Conservation (phyloP, 2,797 vertebrate genomes). For the Hydrophis major region DNA sequence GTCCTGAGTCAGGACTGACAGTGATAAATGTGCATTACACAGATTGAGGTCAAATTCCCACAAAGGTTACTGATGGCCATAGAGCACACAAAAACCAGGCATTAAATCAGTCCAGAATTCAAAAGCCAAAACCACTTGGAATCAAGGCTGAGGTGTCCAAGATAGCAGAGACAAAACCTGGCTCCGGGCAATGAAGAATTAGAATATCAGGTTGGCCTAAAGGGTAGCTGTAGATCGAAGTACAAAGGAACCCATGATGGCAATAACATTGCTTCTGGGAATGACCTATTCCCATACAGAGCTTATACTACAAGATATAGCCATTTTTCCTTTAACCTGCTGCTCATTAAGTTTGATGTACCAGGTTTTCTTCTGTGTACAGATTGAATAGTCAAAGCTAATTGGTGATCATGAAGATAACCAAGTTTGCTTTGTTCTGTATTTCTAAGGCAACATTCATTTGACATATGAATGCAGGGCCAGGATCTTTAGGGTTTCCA, state of each 20-base stretch:
- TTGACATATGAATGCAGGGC: not conserved
- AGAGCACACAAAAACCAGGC: not conserved
- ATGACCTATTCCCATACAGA: not conserved
- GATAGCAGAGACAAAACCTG: not conserved
- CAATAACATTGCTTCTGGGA: not conserved
- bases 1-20: not conserved
- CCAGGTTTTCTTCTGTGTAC: not conserved
- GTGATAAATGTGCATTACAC: not conserved
- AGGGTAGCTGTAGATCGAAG: not conserved
- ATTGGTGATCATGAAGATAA: not conserved
- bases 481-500: not conserved
- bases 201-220: not conserved
- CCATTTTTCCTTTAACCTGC: not conserved
- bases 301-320: not conserved
- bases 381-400: not conserved
- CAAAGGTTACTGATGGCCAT: not conserved
- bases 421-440: not conserved
- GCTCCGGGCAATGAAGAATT: not conserved
- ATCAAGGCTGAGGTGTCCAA: not conserved
- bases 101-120: not conserved
- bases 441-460: not conserved
- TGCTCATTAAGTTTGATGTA: not conserved
- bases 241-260: not conserved
- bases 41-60: not conserved
- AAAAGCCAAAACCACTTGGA: not conserved